Percentiles rank a stretch among this genome's conserved stretches.
These are phyloP conservation scores for Psophia crepitans DNA, from an alignment of 2,113 vertebrate genomes.

Conservation along the genomic window DNA sequence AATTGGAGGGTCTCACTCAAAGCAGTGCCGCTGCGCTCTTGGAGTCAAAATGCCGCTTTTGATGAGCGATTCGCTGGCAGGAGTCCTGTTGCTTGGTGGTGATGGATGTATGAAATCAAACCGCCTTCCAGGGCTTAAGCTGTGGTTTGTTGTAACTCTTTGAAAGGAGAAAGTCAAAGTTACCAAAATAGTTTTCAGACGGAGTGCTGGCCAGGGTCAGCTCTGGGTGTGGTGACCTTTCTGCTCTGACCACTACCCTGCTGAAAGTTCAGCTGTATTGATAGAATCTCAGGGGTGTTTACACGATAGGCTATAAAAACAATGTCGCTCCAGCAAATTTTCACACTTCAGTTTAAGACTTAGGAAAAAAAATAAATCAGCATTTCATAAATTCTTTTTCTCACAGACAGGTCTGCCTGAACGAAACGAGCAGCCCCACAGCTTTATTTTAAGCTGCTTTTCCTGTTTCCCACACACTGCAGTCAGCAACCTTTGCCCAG, in stretches of 20 bases:
- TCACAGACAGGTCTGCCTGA: background rate
- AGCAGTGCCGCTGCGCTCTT: background rate
- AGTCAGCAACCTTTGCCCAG: constrained; percentile 48
- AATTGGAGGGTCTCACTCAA: background rate
- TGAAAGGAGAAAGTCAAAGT: constrained; percentile 27
- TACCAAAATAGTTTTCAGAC: background rate
- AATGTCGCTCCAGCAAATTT: background rate
- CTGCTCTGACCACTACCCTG: background rate
- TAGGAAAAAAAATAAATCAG: background rate
- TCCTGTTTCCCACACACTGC: constrained; percentile 59
- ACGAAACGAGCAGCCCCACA: background rate
- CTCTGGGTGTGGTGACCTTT: constrained; percentile 11
- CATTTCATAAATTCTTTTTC: constrained; percentile 33
- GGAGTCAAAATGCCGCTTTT: background rate
- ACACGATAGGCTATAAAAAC: background rate
- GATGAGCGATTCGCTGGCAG: background rate
- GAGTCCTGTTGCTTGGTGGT: background rate
- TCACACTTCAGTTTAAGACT: constrained; percentile 44
- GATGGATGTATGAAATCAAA: background rate
- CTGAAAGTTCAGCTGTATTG: background rate
- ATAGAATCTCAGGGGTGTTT: background rate
- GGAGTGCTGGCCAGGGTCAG: background rate
- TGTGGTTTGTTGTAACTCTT: background rate
- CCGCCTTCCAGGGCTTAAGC: background rate
- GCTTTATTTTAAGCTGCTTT: constrained; percentile 33